Evolutionary conservation across 2,888 invertebrate genomes (phyloP), one percentile per base, ranked within the genome.

Genomic region (Cacoxenus indagator): DNA sequence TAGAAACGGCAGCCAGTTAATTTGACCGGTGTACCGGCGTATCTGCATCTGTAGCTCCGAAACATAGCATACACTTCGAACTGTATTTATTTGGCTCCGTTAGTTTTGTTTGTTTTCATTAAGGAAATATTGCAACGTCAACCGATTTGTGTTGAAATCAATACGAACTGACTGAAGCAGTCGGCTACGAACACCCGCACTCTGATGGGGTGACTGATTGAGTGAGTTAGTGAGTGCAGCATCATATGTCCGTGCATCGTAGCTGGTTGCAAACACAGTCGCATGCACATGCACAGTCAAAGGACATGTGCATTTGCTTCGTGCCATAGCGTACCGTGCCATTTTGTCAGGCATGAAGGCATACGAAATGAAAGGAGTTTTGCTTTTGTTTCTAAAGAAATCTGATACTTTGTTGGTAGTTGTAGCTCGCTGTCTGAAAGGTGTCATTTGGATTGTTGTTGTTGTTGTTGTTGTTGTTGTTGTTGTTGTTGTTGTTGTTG

Each of bases 261-360:
- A 24, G 19, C 24, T 4, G n/a, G 3, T 61, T 61, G 19, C 2
- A 24, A 4, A 37, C n/a, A 2, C 37, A 74, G 71, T 70, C 80
- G 70, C 72, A 69, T 61, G 29, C 72, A 72, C 66, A 62, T 62
- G 67, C 43, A 11, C 4, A 68, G 68, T 69, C 66, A 61, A 77
- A 76, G 81, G 83, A 80, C 80, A 80, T 80, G 81, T 80, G 80
- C 83, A 80, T 83, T 82, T 80, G 73, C 83, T 81, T 80, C n/a
- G 29, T 55, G n/a, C n/a, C n/a, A n/a, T n/a, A n/a, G n/a, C 37
- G 14, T 11, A 11, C 1, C 2, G 8, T 37, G 8, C 14, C 37
- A 14, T 37, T 4, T 37, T 14, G 5, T 4, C 37, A 11, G 37
- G 14, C 9, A 11, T 37, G 37, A 37, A 62, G 26, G 43, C 37